Conservation (phyloP, 2,888 invertebrate genomes). For the Temnothorax unifasciatus region DNA sequence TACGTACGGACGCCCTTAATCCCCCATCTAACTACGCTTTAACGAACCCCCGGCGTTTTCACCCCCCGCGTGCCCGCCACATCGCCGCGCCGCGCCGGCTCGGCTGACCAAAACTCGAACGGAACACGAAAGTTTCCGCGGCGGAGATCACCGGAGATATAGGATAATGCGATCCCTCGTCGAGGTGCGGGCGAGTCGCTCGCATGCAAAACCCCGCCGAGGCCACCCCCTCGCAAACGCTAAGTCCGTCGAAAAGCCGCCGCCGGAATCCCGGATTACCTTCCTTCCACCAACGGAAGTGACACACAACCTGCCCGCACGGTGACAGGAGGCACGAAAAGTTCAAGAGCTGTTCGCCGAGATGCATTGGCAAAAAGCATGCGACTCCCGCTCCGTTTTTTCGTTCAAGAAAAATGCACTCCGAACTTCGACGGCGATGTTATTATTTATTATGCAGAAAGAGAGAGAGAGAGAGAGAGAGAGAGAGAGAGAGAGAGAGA, state of each 20-base stretch:
- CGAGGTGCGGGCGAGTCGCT: slow-evolving; percentile 36
- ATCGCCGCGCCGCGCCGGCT: neutral
- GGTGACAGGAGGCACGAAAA: slow-evolving; percentile 13
- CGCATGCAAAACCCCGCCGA: slow-evolving; percentile 43
- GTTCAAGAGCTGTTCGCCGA: slow-evolving; percentile 29
- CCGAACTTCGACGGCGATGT: neutral
- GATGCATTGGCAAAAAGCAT: slow-evolving; percentile 15
- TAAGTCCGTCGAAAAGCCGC: slow-evolving; percentile 63
- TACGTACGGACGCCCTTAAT: slow-evolving; percentile 37
- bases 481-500: no score
- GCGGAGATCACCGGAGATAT: slow-evolving; percentile 48
- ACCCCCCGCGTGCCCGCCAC: neutral
- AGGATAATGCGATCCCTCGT: slow-evolving; percentile 65
- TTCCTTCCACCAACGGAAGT: slow-evolving; percentile 42
- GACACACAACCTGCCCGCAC: slow-evolving; percentile 47
- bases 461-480: no score
- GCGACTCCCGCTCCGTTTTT: neutral
- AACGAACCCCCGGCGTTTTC: slow-evolving; percentile 38
- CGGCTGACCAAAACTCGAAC: slow-evolving; percentile 48
- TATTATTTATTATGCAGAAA: neutral
- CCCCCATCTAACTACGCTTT: slow-evolving; percentile 33
- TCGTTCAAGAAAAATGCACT: neutral
- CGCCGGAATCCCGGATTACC: slow-evolving; percentile 57
- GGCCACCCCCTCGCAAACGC: slow-evolving; percentile 33
- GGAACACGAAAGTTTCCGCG: slow-evolving; percentile 51